A percentile compares a stretch with the other conserved stretches of the same genome.
These are phyloP conservation scores for Oncorhynchus kisutch DNA, from an alignment of 2,113 vertebrate species.

Conservation along the genomic window DNA sequence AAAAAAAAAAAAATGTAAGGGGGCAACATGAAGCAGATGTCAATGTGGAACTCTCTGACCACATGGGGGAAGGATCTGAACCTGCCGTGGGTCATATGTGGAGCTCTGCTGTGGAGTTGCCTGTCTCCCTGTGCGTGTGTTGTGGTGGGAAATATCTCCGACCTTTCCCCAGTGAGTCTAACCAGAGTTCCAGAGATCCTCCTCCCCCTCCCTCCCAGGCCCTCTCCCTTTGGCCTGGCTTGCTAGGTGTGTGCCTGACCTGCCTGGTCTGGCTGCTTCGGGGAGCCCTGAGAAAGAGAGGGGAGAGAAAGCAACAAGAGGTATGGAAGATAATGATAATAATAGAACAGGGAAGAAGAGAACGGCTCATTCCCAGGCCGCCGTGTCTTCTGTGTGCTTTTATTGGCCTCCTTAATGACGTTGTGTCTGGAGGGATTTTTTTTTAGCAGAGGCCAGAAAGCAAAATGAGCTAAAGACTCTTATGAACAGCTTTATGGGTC, in stretches of 20 bases:
- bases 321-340: background rate
- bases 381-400: conserved; percentile 73
- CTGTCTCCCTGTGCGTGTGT: conserved; percentile 30
- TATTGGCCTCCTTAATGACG: conserved; percentile 85
- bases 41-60: conserved; percentile 8
- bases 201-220: conserved; percentile 19
- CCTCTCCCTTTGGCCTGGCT: conserved; percentile 40
- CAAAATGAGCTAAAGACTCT: conserved; percentile 75
- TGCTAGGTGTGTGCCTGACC: conserved; percentile 10
- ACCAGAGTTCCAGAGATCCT: conserved; percentile 62
- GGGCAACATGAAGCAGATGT: background rate
- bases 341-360: background rate
- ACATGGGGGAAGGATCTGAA: background rate
- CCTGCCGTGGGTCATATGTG: no score
- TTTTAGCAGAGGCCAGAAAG: conserved; percentile 87
- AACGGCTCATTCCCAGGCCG: conserved; percentile 70
- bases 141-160: conserved; percentile 52
- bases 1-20: background rate
- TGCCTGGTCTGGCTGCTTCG: conserved; percentile 28
- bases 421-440: conserved; percentile 79
- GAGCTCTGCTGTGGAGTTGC: background rate
- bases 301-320: conserved; percentile 25
- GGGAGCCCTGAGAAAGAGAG: conserved; percentile 11
- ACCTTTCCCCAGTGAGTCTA: conserved; percentile 58
- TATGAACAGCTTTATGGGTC: conserved; percentile 69